phyloP scores from a whole-genome alignment of 2,888 invertebrate genomes.

The Hydrotaea diabolus region DNA sequence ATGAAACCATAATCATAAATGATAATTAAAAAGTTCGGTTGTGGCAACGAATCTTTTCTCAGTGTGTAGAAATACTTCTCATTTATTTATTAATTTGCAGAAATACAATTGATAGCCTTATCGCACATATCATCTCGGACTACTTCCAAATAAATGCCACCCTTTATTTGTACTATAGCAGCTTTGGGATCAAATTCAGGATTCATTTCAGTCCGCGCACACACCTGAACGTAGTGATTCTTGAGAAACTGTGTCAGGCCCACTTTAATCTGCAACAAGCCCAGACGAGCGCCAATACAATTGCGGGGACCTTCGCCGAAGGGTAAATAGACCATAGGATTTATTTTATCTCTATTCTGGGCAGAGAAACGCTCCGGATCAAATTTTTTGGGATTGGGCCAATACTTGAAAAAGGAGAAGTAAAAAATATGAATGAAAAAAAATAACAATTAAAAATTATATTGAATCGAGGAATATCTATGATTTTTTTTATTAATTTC shows the following conservation, averaged over 20 bases:
- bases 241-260: conserved; percentile 75
- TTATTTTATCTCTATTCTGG: conserved; percentile 72
- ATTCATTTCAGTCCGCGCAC: conserved; percentile 68
- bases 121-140: conserved; percentile 44
- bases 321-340: conserved; percentile 70
- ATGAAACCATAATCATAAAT: too few species aligned
- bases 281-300: conserved; percentile 64
- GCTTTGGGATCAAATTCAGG: conserved; percentile 73
- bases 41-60: too few species aligned
- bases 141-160: conserved; percentile 8
- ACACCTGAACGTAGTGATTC: conserved; percentile 73
- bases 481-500: too few species aligned
- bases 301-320: conserved; percentile 76
- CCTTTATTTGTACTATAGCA: conserved; percentile 70
- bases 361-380: conserved; percentile 78
- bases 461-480: too few species aligned
- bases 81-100: too few species aligned
- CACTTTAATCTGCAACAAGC: conserved; percentile 67
- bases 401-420: conserved; percentile 74
- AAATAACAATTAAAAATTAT: too few species aligned
- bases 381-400: conserved; percentile 75
- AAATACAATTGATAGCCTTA: too few species aligned
- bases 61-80: too few species aligned
- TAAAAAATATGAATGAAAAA: too few species aligned
- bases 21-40: too few species aligned